These are phyloP conservation scores for Caenorhabditis latens DNA, from an alignment of 1,140 invertebrate genomes.

Conservation along the genomic window DNA sequence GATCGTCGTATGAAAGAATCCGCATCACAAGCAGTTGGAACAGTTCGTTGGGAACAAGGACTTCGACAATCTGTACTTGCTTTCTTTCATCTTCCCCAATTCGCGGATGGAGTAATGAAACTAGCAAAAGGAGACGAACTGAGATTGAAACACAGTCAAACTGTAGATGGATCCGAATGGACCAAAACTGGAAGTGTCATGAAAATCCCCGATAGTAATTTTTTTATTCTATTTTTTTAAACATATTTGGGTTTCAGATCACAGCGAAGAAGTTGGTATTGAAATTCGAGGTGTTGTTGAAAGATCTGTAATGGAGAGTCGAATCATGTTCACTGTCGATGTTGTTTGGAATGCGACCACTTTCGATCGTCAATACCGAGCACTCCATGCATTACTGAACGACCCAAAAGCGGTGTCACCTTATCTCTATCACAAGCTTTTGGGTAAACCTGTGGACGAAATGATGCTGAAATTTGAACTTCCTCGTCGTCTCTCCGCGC, in stretches of 20 bases:
- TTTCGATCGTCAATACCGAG: conserved; percentile 86
- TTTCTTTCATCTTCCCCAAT: conserved; percentile 96
- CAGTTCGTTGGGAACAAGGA: conserved; percentile 97
- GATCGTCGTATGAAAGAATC: conserved; percentile 98
- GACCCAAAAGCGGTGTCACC: conserved; percentile 87
- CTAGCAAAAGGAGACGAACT: conserved; percentile 99
- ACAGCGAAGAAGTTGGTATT: conserved; percentile 96
- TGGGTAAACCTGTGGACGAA: conserved; percentile 97
- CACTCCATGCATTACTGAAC: conserved; percentile 80
- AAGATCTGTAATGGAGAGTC: conserved; percentile 9
- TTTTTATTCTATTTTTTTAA: conserved; percentile 65
- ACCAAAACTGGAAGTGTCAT: conserved; percentile 94
- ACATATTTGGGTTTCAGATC: conserved; percentile 81
- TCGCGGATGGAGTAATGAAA: conserved; percentile 95
- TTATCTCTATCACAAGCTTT: conserved; percentile 95
- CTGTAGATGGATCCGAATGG: conserved; percentile 82
- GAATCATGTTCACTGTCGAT: conserved; percentile 35
- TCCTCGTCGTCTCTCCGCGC: conserved; percentile 95
- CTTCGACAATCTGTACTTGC: conserved; percentile 98
- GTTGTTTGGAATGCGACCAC: conserved; percentile 99
- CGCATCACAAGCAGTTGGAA: conserved; percentile 89
- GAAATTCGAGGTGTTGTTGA: conserved; percentile 85
- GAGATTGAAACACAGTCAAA: conserved; percentile 87
- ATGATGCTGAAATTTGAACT: conserved; percentile 82
- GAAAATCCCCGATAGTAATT: conserved; percentile 93